These are phyloP conservation scores for Parelbella ahira DNA, from an alignment of 2,888 invertebrate species.

Conservation along the genomic window DNA sequence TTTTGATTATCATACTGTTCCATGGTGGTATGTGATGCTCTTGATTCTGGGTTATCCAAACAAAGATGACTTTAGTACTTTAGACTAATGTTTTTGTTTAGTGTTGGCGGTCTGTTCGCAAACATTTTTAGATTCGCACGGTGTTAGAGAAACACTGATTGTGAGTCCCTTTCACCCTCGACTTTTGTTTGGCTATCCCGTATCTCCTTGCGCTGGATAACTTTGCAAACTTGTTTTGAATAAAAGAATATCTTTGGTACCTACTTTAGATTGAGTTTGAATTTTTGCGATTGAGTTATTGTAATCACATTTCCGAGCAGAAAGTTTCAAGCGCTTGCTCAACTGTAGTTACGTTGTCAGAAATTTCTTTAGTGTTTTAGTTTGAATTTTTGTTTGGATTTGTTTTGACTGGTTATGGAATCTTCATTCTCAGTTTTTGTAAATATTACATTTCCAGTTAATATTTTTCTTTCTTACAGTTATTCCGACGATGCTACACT, in stretches of 20 bases:
- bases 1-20: not conserved
- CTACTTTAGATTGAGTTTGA: not conserved
- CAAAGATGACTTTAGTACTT: not conserved
- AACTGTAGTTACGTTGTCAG: not conserved
- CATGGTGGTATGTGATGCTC: not conserved
- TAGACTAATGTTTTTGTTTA: constrained; percentile 12
- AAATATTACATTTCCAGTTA: too few species aligned
- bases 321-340: constrained; percentile 1
- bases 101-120: constrained; percentile 6
- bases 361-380: not conserved
- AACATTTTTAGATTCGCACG: constrained; percentile 13
- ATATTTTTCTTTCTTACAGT: too few species aligned
- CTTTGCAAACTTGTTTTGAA: constrained; percentile 3
- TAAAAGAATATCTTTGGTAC: constrained; percentile 1
- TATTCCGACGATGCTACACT: too few species aligned
- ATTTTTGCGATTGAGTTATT: constrained; percentile 1
- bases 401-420: too few species aligned
- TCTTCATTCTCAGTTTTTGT: too few species aligned
- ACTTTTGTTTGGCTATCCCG: constrained; percentile 14
- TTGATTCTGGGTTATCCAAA: not conserved
- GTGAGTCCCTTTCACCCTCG: not conserved
- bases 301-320: not conserved
- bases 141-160: constrained; percentile 4
- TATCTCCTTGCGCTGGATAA: constrained; percentile 7
- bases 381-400: not conserved